phyloP scores from a whole-genome alignment of 2,797 vertebrate genomes.

The Microcaecilia unicolor region DNA sequence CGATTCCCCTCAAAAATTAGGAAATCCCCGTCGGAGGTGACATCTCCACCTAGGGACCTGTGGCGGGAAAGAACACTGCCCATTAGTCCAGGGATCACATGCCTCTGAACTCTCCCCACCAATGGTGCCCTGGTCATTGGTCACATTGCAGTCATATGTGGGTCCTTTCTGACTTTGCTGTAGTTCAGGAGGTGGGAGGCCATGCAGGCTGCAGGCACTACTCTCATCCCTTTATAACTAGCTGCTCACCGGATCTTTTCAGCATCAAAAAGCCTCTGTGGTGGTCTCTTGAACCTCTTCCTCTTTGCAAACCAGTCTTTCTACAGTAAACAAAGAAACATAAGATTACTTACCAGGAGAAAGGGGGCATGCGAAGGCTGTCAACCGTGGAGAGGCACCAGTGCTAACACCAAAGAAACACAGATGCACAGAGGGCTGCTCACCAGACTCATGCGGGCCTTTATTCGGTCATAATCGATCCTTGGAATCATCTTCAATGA shows the following conservation, averaged over 20 bases:
- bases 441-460: slow-evolving; percentile 91
- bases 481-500: slow-evolving; percentile 94
- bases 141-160: neutral
- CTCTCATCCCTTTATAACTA: neutral
- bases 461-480: slow-evolving; percentile 91
- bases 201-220: no score
- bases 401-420: fast-evolving
- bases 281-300: slow-evolving; percentile 87
- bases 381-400: neutral
- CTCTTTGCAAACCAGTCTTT: slow-evolving; percentile 93
- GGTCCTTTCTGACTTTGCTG: fast-evolving
- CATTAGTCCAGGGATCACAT: no score
- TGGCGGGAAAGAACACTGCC: neutral
- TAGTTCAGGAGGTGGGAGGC: neutral
- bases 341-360: neutral
- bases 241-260: slow-evolving; percentile 80
- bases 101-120: no score
- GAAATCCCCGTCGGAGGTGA: slow-evolving; percentile 89
- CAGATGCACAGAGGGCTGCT: neutral
- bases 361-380: neutral
- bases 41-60: slow-evolving; percentile 86
- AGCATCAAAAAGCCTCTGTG: slow-evolving; percentile 84
- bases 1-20: slow-evolving; percentile 94
- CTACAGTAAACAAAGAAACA: slow-evolving; percentile 32
- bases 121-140: neutral